Evolutionary conservation across 2,888 invertebrate genomes (phyloP), one percentile per base, ranked within the genome.

Genomic region (Thecophora atra): DNA sequence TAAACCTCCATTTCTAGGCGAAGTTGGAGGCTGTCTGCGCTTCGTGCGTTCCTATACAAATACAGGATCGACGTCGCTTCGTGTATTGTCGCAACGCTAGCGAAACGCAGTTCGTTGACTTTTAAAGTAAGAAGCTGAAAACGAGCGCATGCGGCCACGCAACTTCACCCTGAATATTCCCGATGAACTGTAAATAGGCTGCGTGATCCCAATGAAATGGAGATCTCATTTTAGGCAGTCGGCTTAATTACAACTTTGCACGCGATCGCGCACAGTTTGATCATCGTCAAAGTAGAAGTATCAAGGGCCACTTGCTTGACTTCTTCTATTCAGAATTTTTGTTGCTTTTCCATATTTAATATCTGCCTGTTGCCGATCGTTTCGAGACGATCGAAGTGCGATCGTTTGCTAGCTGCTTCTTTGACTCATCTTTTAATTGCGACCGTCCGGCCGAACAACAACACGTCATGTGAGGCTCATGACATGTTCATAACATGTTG

Each of bases 1-100:
- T 70, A 70, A 51, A 63, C 63, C 63, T 70, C 70, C 70, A 63
- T 70, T 70, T 70, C 63, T 21, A 70, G 70, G 13, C 44, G 24
- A 58, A 28, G 47, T 51, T 5, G 54, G n/a, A n/a, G n/a, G n/a
- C 7, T 17, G 37, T 19, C 30, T 37, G 37, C 37, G 37, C 37
- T 1, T 37, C 37, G 37, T 37, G 6, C 7, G 37, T 37, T 37
- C 7, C 2, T 37, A n/a, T n/a, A n/a, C n/a, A n/a, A n/a, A n/a
- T n/a, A n/a, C 37, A 37, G 37, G 37, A 11, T 37, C 7, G 37
- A 8, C 37, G 37, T 8, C 30, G 2, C 37, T 2, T 52, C 70
- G 62, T 52, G 52, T 63, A 37, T 58, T 58, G 47, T 63, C 62
- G 37, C 70, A 70, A 63, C 37, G 47, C 30, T 63, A 51, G 60